These are phyloP conservation scores for Nicator chloris DNA, from an alignment of 2,113 vertebrate species.

Conservation along the genomic window DNA sequence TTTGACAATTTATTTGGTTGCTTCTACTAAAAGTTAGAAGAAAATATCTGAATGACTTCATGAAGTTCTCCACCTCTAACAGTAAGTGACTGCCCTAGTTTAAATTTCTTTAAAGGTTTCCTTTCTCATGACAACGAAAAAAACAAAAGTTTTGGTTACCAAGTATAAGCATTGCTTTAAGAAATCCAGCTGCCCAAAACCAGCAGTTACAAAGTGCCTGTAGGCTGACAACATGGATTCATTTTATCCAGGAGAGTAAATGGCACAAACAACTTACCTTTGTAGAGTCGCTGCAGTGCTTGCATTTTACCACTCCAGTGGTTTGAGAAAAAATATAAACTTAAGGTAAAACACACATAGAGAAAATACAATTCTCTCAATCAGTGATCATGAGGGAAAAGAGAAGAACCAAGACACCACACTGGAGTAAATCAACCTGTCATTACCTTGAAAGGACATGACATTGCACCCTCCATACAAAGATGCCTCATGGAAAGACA, in stretches of 20 bases:
- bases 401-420: background rate
- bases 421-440: background rate
- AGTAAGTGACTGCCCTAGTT: background rate
- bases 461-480: background rate
- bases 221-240: slow-evolving; percentile 12
- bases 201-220: background rate
- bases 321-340: background rate
- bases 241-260: background rate
- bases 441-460: background rate
- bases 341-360: background rate
- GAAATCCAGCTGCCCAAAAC: background rate
- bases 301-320: background rate
- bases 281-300: background rate
- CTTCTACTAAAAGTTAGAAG: background rate
- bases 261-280: slow-evolving; percentile 30
- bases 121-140: background rate
- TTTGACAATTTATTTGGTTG: background rate
- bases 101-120: background rate
- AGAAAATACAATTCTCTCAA: background rate
- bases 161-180: background rate
- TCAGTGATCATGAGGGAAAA: background rate
- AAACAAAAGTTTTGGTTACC: background rate
- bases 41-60: background rate
- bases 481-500: background rate
- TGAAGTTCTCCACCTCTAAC: background rate